phyloP scores from a whole-genome alignment of 2,797 vertebrate species.

The Miichthys miiuy region DNA sequence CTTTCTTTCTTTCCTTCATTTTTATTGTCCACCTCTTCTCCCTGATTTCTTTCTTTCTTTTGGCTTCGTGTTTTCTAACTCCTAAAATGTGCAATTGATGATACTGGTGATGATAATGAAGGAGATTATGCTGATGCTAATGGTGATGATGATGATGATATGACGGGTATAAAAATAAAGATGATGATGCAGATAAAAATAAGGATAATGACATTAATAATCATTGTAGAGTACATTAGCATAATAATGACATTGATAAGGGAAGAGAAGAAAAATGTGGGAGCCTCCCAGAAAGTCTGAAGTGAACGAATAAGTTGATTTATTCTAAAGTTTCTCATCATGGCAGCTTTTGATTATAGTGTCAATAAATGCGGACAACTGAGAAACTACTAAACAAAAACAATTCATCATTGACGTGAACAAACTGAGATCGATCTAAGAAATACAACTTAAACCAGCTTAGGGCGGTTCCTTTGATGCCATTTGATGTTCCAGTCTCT shows the following conservation, averaged over 20 bases:
- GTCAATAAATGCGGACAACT: background rate
- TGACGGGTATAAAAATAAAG: slow-evolving; percentile 42
- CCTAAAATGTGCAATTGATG: slow-evolving; percentile 50
- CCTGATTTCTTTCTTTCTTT: slow-evolving; percentile 3
- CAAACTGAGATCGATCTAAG: too few species aligned
- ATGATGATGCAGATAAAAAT: slow-evolving; percentile 56
- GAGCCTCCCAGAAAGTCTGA: background rate
- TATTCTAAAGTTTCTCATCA: slow-evolving; percentile 13
- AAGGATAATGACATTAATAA: slow-evolving; percentile 35
- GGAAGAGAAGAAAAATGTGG: background rate
- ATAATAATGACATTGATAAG: slow-evolving; percentile 35
- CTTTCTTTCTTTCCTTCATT: slow-evolving; percentile 2
- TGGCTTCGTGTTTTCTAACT: slow-evolving; percentile 47
- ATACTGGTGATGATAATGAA: slow-evolving; percentile 49
- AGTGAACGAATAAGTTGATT: background rate
- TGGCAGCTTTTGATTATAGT: background rate
- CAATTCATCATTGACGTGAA: too few species aligned
- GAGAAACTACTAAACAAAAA: background rate
- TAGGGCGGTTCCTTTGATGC: too few species aligned
- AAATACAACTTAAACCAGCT: too few species aligned
- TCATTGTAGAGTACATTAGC: slow-evolving; percentile 29
- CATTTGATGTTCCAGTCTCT: too few species aligned
- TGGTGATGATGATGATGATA: slow-evolving; percentile 39
- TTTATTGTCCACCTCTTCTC: background rate
- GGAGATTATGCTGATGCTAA: slow-evolving; percentile 51